These are phyloP conservation scores for Sciaenops ocellatus DNA, from an alignment of 2,797 vertebrate species.

Conservation along the genomic window DNA sequence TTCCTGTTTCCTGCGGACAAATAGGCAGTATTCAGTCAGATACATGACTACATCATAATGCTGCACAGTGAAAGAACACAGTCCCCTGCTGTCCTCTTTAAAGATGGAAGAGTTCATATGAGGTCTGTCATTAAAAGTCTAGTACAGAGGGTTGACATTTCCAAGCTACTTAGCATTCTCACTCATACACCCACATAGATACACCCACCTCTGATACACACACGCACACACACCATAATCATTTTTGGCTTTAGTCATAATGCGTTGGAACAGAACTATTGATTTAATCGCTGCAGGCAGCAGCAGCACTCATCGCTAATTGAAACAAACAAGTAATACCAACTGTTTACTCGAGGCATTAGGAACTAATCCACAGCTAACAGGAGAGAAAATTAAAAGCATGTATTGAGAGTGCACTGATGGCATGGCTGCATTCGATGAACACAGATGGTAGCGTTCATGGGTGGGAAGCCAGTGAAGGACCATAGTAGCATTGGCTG, in stretches of 20 bases:
- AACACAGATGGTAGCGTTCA: background rate
- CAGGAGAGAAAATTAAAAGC: background rate
- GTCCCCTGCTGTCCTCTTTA: background rate
- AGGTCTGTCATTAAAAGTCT: constrained; percentile 16
- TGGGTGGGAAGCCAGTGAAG: background rate
- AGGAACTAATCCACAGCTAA: constrained; percentile 9
- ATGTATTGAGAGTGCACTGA: background rate
- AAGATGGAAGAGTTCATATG: constrained; percentile 9
- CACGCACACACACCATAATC: background rate
- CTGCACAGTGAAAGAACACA: background rate
- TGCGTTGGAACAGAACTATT: constrained; percentile 27
- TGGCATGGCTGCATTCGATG: background rate
- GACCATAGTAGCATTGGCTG: too few species aligned
- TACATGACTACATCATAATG: background rate
- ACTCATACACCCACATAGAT: constrained; percentile 19
- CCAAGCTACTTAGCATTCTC: constrained; percentile 19
- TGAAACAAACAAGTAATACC: constrained; percentile 50
- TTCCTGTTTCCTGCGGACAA: constrained; percentile 75
- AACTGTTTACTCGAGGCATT: background rate
- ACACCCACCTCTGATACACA: background rate
- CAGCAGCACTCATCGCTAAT: constrained; percentile 26
- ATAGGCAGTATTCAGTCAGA: background rate
- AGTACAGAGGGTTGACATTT: constrained; percentile 30
- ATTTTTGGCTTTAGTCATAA: constrained; percentile 17
- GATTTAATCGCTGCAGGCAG: constrained; percentile 25